Conservation (phyloP, 2,888 invertebrate species). For the Mythimna ferrago region DNA sequence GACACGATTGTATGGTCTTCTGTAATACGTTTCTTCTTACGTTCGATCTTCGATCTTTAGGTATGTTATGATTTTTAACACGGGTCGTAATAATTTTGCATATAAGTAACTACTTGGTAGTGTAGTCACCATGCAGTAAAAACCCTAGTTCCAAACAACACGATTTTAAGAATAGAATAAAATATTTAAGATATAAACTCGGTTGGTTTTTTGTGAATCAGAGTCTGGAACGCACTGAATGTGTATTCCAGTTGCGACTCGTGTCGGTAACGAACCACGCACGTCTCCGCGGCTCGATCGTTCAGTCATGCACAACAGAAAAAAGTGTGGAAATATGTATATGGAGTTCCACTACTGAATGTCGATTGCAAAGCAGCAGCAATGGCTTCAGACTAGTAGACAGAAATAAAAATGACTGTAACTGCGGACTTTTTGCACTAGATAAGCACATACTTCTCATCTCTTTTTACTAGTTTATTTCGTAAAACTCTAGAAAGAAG, state of each 20-base stretch:
- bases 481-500: background rate
- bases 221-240: constrained; percentile 55
- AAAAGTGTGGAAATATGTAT: constrained; percentile 46
- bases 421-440: background rate
- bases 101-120: background rate
- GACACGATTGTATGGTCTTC: background rate
- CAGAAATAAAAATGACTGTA: background rate
- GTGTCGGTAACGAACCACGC: constrained; percentile 82
- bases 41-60: background rate
- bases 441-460: background rate
- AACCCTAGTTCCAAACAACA: background rate
- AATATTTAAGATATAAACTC: constrained; percentile 27
- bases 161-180: background rate
- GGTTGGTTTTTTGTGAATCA: constrained; percentile 38
- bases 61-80: background rate
- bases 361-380: constrained; percentile 8
- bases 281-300: constrained; percentile 52
- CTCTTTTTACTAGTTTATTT: background rate
- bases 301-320: constrained; percentile 46
- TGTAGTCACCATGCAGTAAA: background rate
- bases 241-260: constrained; percentile 69
- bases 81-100: background rate
- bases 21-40: background rate
- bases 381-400: constrained; percentile 2
- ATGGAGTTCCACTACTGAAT: constrained; percentile 21